Evolutionary conservation across 1,140 invertebrate genomes (phyloP).

Genomic region (Tetragonula clypearis): DNA sequence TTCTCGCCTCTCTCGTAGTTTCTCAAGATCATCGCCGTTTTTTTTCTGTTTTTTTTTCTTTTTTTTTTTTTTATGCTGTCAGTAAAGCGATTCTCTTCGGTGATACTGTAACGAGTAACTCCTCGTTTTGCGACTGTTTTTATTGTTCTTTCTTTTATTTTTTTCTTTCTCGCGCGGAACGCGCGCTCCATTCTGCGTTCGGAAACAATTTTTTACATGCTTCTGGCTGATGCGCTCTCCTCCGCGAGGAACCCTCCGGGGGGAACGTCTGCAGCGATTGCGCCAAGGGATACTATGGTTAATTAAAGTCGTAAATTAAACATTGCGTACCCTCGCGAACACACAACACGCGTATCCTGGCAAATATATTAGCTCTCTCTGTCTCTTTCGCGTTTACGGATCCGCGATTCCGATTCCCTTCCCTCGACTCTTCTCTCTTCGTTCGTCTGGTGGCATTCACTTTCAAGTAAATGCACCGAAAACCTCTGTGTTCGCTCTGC

Average conservation of each 20-base stretch:
- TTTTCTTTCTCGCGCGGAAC: background rate
- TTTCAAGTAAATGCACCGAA: too few relatives aligned
- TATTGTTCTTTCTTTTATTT: background rate
- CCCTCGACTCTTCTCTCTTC: background rate
- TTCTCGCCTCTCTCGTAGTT: background rate
- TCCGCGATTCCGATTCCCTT: background rate
- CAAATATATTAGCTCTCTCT: background rate
- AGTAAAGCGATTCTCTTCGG: background rate
- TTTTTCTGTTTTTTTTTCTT: too few relatives aligned
- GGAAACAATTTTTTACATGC: background rate
- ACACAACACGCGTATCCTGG: too few relatives aligned
- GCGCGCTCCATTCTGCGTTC: background rate
- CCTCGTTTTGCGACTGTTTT: background rate
- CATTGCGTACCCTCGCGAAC: background rate
- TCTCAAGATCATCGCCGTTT: background rate
- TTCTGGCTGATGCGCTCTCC: background rate
- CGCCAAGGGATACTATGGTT: slow-evolving; percentile 27
- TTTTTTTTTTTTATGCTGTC: background rate
- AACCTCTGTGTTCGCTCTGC: too few relatives aligned
- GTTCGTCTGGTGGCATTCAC: too few relatives aligned
- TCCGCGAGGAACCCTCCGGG: background rate
- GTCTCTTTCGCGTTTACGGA: background rate
- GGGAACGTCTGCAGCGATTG: slow-evolving; percentile 21
- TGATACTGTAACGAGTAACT: background rate
- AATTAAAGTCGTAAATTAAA: slow-evolving; percentile 48